phyloP scores from a whole-genome alignment of 2,797 vertebrate genomes.

The Darevskia nairensis region DNA sequence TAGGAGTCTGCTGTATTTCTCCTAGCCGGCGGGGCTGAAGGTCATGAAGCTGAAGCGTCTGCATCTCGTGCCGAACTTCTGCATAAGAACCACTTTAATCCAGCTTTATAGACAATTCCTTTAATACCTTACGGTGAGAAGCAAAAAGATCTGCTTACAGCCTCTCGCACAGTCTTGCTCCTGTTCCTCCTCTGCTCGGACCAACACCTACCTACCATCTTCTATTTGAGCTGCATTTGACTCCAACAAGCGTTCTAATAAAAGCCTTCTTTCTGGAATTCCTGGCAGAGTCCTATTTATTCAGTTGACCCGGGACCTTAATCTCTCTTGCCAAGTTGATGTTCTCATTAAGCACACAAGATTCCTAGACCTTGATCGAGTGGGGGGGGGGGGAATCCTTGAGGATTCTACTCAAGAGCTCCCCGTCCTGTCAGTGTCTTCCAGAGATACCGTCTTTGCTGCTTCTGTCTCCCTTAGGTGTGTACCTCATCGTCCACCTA shows the following conservation, averaged over 20 bases:
- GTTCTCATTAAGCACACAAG: background rate
- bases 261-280: background rate
- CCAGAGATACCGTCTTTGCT: background rate
- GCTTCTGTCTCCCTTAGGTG: background rate
- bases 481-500: background rate
- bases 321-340: background rate
- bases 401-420: background rate
- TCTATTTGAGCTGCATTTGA: background rate
- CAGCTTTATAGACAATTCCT: background rate
- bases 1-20: background rate
- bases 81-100: background rate
- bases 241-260: background rate
- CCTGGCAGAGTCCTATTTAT: background rate
- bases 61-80: background rate
- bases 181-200: background rate
- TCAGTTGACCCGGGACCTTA: background rate
- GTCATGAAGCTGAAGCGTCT: background rate
- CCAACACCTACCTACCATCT: background rate
- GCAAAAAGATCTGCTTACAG: background rate
- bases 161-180: background rate
- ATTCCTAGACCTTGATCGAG: background rate
- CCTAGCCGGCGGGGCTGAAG: background rate
- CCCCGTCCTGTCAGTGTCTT: background rate
- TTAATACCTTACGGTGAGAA: background rate
- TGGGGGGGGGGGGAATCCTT: background rate